A percentile compares a stretch with the other conserved stretches of the same genome.
Conservation (phyloP, 2,888 invertebrate genomes). For the Ormyrus nitidulus region DNA sequence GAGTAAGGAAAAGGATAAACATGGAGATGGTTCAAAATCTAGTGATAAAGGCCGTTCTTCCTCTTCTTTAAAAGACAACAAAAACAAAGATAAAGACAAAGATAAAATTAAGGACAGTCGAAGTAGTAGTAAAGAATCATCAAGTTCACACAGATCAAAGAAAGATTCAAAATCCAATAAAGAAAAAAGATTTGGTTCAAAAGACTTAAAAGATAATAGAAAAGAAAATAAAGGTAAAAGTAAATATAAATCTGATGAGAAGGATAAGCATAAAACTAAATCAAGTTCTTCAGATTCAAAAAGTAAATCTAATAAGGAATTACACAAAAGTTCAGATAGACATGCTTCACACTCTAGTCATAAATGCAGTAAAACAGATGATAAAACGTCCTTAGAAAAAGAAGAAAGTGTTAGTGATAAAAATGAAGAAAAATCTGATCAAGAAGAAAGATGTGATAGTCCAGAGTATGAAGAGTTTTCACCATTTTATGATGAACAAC, state of each 20-base stretch:
- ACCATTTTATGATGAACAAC: constrained; percentile 66
- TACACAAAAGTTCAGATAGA: constrained; percentile 65
- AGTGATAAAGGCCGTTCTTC: constrained; percentile 63
- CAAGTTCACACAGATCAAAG: constrained; percentile 54
- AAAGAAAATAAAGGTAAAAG: constrained; percentile 60
- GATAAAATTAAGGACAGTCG: constrained; percentile 56
- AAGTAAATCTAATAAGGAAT: constrained; percentile 62
- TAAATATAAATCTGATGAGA: constrained; percentile 60
- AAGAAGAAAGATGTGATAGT: constrained; percentile 62
- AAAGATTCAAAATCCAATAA: constrained; percentile 59
- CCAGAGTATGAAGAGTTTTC: constrained; percentile 59
- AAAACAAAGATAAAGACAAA: constrained; percentile 56
- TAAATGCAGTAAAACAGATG: constrained; percentile 62
- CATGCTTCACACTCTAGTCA: constrained; percentile 64
- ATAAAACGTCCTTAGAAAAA: constrained; percentile 36
- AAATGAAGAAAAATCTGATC: constrained; percentile 59
- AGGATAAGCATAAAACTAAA: constrained; percentile 65
- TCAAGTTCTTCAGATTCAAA: constrained; percentile 64
- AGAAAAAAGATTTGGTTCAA: constrained; percentile 60
- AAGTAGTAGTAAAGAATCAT: constrained; percentile 54
- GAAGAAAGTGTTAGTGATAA: constrained; percentile 53
- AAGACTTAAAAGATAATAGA: constrained; percentile 57
- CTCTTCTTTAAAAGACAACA: constrained; percentile 60
- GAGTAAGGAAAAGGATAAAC: constrained; percentile 62
- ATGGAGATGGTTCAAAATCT: constrained; percentile 60